Evolutionary conservation across 2,797 vertebrate genomes (phyloP), one percentile per base, ranked within the genome.

Genomic region (Cephalopachus bancanus): DNA sequence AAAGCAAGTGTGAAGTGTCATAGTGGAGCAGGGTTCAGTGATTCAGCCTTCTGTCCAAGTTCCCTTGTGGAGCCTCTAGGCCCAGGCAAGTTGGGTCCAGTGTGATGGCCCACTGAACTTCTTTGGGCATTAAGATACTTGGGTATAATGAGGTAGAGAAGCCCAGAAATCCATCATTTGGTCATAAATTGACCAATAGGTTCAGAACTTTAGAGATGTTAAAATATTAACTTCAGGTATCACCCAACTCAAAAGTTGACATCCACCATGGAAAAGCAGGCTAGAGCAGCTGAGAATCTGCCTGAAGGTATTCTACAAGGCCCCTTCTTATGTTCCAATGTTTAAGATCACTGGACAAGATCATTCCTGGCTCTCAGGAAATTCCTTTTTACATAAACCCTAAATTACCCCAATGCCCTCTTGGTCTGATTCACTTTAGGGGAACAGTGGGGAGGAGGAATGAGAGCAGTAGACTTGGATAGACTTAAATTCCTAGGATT

Each of bases 1-100:
- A 98, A 24, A 79, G 87, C 96, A 98, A 98, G 92, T 97, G 93
- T 33, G 94, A 97, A 98, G 94, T 95, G 97, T 96, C 33, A 62
- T 92, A 76, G 97, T 81, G 53, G 65, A 88, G 94, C 96, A 95
- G 97, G 94, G 83, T 95, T 98, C 96, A 95, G 97, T 10, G 92
- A 49, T 71, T 95, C 79, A 26, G 64, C 89, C 57, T 76, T 94
- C 89, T n/a, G 76, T 65, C 69, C 76, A 84, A 95, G 86, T 95
- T 96, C 71, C 78, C 26, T 91, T 51, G 65, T 10, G 55, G 89
- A 97, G 96, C 89, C 69, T 59, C 51, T 26, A 19, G 69, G 89
- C 16, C 75, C 59, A 89, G 89, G 91, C 89, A 59, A 75, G 83
- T 93, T 16, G 89, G 51, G 92, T 86, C 81, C 81, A 93, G 83